A percentile compares a stretch with the other conserved stretches of the same genome.
These are phyloP conservation scores for Acanthaster planci DNA, from an alignment of 35 echinoderm and acorn worm species.

Conservation along the genomic window DNA sequence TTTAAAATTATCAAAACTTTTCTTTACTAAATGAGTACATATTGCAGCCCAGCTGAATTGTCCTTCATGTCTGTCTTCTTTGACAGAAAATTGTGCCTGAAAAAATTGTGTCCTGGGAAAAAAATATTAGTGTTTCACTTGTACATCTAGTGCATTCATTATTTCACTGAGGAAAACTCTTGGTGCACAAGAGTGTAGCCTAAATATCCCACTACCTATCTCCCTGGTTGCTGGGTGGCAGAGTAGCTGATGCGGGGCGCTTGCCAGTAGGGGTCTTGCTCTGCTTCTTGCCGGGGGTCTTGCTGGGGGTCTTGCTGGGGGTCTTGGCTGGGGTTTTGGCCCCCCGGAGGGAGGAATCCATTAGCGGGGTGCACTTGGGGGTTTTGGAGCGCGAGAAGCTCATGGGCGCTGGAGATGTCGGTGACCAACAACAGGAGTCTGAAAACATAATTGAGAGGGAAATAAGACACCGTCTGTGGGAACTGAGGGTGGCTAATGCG, in stretches of 20 bases:
- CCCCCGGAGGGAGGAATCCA: conserved; percentile 4
- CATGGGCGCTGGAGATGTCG: not conserved
- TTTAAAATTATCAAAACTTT: no score
- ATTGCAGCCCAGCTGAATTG: no score
- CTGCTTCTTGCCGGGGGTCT: not conserved
- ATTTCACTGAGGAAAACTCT: no score
- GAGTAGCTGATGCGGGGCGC: not conserved
- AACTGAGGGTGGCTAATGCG: no score
- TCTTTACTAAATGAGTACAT: no score
- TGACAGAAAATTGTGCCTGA: no score
- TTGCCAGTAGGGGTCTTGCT: not conserved
- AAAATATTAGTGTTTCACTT: no score
- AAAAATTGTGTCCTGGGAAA: no score
- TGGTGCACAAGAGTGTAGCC: no score
- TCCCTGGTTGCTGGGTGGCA: conserved; percentile 53
- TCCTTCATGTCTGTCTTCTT: no score
- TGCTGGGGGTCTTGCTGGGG: conserved; percentile 17
- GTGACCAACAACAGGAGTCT: not conserved
- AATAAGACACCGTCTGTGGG: no score
- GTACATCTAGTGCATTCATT: no score
- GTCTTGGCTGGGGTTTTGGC: conserved; percentile 45
- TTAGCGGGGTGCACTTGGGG: conserved; percentile 19
- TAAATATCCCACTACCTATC: conserved; percentile 43
- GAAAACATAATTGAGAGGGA: not conserved
- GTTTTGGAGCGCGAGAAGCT: not conserved